A percentile compares a stretch with the other conserved stretches of the same genome.
Evolutionary conservation across 30 jellyfish, hydroid and myxozoan species (phyloP).

Genomic region (Aurelia coerulea): DNA sequence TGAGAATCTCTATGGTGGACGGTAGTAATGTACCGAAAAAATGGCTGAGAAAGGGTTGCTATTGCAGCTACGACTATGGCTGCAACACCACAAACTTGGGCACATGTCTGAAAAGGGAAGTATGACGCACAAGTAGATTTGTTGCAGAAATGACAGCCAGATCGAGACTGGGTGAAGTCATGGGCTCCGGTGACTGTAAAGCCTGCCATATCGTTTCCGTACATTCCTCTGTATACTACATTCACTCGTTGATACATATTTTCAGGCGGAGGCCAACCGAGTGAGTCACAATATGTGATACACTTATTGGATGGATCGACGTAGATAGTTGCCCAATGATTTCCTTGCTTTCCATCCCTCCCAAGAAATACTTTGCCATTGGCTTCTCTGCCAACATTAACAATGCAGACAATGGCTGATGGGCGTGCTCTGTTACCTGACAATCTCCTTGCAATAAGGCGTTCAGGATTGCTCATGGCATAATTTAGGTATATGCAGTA

Average conservation of each 20-base stretch:
- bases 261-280: conserved; percentile 16
- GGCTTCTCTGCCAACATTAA: too few relatives aligned
- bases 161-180: conserved; percentile 3
- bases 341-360: too few relatives aligned
- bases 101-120: neutral
- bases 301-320: too few relatives aligned
- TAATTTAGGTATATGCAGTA: too few relatives aligned
- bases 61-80: conserved; percentile 6
- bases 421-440: too few relatives aligned
- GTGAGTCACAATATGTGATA: too few relatives aligned
- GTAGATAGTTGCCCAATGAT: too few relatives aligned
- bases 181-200: neutral
- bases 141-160: neutral
- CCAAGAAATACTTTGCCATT: too few relatives aligned
- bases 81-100: conserved; percentile 4
- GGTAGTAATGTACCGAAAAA: neutral
- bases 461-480: too few relatives aligned
- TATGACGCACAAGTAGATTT: neutral
- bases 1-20: neutral
- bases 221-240: neutral
- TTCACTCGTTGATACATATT: neutral
- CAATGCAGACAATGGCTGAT: too few relatives aligned
- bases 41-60: conserved; percentile 5
- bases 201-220: neutral
- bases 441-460: too few relatives aligned